Evolutionary conservation across 2,797 vertebrate species (phyloP).

Genomic region (Pantherophis alleghaniensis): DNA sequence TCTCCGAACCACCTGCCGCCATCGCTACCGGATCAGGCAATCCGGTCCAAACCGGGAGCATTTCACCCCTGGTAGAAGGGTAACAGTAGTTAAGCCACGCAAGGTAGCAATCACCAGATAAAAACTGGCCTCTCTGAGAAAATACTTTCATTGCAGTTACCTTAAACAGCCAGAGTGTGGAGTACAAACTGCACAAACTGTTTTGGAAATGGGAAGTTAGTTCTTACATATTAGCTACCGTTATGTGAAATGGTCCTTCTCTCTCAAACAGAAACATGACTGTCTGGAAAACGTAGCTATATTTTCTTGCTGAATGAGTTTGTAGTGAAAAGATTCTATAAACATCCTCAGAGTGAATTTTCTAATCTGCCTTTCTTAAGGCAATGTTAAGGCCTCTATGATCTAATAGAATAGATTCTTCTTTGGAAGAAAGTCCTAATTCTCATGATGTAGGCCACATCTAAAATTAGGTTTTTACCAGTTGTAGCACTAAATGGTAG

Average conservation of each 20-base stretch:
- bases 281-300: background rate
- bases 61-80: no score
- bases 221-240: accelerated
- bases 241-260: accelerated
- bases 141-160: constrained; percentile 16
- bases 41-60: no score
- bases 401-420: background rate
- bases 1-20: no score
- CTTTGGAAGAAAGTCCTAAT: background rate
- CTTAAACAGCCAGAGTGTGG: constrained; percentile 51
- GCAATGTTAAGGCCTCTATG: background rate
- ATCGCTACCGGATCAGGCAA: no score
- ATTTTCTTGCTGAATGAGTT: background rate
- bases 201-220: background rate
- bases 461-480: background rate
- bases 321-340: background rate
- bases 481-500: background rate
- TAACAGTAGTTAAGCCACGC: background rate
- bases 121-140: background rate
- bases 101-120: background rate
- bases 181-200: constrained; percentile 38
- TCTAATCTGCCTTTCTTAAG: background rate
- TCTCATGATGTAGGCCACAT: background rate
- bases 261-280: accelerated
- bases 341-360: background rate